Evolutionary conservation across 1,140 invertebrate genomes (phyloP), one percentile per base, ranked within the genome.

Genomic region (Philotrypesis tridentata): DNA sequence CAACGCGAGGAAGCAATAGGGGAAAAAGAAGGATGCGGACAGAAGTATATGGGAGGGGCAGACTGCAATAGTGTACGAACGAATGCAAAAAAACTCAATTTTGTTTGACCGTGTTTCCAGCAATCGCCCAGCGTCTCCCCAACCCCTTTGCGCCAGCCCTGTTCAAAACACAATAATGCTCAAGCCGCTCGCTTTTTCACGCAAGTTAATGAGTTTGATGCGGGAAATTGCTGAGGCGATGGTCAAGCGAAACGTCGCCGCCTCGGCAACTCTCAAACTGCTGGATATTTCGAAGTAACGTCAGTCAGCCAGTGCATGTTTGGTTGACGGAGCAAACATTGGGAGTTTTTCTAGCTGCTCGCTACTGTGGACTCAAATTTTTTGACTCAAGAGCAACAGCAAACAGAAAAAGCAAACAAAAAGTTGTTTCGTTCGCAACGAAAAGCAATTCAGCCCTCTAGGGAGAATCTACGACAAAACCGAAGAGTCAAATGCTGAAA

Each of bases 31-130:
- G 40, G 71, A 73, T 40, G 23, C 48, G 17, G 5, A 70, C 25
- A 33, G 27, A 72, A 73, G 33, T 21, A 63, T 6, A 25, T 65
- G 23, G 61, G 14, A 17, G 2, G 21, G 25, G 33, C 25, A 65
- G 67, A 61, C 60, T 72, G 65, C 65, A 23, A 71, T 71, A 37
- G 48, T 31, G 12, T 1, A 7, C 11, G 60, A 65, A 48, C 21
- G 78, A 72, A 80, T 48, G 43, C 14, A 65, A 80, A 74, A 40
- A 80, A 80, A 67, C 33, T 68, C 60, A 81, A 75, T 81, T 81
- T 75, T 60, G 63, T 80, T 80, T 43, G 14, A 27, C 14, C 65
- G 40, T 70, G 68, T 37, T 70, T 31, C 68, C 6, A 33, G 68
- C 48, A 25, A 11, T 65, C 23, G 9, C 1, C 33, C 33, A 37